These are phyloP conservation scores for Macrophya annulata DNA, from an alignment of 2,888 invertebrate species.

Conservation along the genomic window DNA sequence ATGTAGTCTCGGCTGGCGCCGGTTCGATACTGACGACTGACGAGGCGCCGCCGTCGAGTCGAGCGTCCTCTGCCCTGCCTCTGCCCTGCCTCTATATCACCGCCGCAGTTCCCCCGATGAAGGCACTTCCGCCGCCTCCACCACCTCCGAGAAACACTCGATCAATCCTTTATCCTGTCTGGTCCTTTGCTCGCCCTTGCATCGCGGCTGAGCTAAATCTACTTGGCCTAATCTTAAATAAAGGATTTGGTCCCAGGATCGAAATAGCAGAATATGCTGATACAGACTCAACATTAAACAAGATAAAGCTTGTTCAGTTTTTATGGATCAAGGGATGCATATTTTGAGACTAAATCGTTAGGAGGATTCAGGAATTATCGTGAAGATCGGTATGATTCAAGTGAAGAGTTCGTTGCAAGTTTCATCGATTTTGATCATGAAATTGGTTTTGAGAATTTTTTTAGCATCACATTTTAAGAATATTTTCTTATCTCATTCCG, in stretches of 20 bases:
- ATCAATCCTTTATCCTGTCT: constrained; percentile 70
- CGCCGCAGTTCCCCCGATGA: constrained; percentile 53
- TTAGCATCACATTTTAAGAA: neutral
- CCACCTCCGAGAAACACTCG: constrained; percentile 61
- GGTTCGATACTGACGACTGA: constrained; percentile 77
- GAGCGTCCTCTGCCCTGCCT: constrained; percentile 61
- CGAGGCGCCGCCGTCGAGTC: constrained; percentile 61
- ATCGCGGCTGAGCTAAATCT: neutral
- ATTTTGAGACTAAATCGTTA: neutral
- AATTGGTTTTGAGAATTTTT: neutral
- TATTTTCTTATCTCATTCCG: neutral
- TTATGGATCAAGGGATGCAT: neutral
- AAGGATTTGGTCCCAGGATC: neutral
- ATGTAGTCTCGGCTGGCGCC: constrained; percentile 73
- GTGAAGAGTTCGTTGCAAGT: neutral
- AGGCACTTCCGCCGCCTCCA: constrained; percentile 62
- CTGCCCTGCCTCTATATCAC: constrained; percentile 65
- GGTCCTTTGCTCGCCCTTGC: constrained; percentile 50
- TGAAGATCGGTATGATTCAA: neutral
- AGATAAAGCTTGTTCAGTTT: neutral
- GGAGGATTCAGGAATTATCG: neutral
- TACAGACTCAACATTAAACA: neutral
- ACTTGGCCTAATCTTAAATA: neutral
- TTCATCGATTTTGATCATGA: neutral
- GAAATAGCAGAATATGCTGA: neutral